Percentiles rank a stretch among this genome's conserved stretches.
These are phyloP conservation scores for Synodontis membranacea DNA, from an alignment of 2,113 vertebrate species.

Conservation along the genomic window DNA sequence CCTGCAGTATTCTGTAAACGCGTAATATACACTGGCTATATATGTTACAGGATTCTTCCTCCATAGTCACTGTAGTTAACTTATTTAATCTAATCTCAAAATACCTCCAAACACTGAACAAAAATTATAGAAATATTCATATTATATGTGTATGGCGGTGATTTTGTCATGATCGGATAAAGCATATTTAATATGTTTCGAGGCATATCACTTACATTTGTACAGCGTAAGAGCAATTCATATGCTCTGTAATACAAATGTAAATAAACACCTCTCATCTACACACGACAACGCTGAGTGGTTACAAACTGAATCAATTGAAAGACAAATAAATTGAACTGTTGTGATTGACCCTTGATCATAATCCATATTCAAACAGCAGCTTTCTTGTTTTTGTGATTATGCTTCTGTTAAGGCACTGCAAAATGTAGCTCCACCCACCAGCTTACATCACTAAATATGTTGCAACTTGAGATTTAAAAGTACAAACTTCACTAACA, in stretches of 20 bases:
- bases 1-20: constrained; percentile 7
- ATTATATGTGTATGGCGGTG: not conserved
- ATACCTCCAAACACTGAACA: not conserved
- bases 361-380: not conserved
- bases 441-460: not conserved
- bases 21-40: not conserved
- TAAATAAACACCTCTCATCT: not conserved
- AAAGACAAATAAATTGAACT: not conserved
- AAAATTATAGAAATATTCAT: not conserved
- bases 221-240: not conserved
- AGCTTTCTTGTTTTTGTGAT: not conserved
- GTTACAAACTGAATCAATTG: not conserved
- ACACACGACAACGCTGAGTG: not conserved
- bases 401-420: not conserved
- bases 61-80: not conserved
- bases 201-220: not conserved
- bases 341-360: not conserved
- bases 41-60: not conserved
- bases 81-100: not conserved
- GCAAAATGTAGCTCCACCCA: not conserved
- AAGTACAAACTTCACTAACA: not conserved
- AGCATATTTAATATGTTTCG: not conserved
- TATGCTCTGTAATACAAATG: not conserved
- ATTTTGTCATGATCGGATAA: not conserved
- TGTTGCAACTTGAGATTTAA: not conserved